Conservation (phyloP, 2,888 invertebrate species). For the Asteroscopus sphinx region DNA sequence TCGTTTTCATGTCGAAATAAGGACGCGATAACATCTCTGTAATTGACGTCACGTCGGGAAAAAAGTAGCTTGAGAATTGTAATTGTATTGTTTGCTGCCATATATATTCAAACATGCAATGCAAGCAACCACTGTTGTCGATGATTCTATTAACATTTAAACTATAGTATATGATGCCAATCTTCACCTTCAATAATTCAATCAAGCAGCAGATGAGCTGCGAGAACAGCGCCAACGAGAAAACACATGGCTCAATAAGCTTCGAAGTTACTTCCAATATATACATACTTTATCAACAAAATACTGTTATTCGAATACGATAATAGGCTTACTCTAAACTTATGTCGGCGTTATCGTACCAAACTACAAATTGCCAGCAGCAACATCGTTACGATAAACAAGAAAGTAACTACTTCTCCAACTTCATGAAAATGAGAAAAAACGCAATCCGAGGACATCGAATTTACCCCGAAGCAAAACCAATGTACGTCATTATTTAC, state of each 20-base stretch:
- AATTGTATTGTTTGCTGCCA: constrained; percentile 43
- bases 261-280: constrained; percentile 37
- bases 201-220: constrained; percentile 26
- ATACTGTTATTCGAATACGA: constrained; percentile 32
- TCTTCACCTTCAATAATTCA: constrained; percentile 10
- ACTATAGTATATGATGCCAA: neutral
- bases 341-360: constrained; percentile 33
- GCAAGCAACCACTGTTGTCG: constrained; percentile 17
- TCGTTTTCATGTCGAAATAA: constrained; percentile 51
- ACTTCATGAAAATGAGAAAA: constrained; percentile 51
- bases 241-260: constrained; percentile 23
- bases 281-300: constrained; percentile 14
- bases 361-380: constrained; percentile 43
- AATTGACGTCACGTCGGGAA: constrained; percentile 27
- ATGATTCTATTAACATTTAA: constrained; percentile 10
- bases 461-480: constrained; percentile 58
- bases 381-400: constrained; percentile 40
- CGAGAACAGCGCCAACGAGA: constrained; percentile 13
- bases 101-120: constrained; percentile 27
- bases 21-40: constrained; percentile 50
- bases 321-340: constrained; percentile 41
- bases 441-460: constrained; percentile 57
- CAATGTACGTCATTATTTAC: constrained; percentile 67
- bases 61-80: constrained; percentile 34
- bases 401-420: constrained; percentile 45